These are phyloP conservation scores for Xestia rhomboidea DNA, from an alignment of 2,888 invertebrate genomes.

Conservation along the genomic window DNA sequence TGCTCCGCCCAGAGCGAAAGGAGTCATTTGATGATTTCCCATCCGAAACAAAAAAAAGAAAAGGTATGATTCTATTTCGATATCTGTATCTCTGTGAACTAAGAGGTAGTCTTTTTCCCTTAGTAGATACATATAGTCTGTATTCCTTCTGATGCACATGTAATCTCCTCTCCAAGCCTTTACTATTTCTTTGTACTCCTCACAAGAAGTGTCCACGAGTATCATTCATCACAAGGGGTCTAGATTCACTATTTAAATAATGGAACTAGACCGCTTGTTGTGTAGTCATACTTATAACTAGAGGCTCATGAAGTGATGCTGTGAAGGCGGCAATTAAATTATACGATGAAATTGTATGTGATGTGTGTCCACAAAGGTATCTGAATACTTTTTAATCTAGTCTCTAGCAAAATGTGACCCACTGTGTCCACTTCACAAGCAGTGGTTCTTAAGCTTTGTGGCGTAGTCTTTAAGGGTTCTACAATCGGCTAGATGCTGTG, in stretches of 20 bases:
- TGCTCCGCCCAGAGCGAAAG: too few species aligned
- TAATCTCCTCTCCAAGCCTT: not conserved
- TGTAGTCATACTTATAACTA: too few species aligned
- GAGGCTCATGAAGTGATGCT: too few species aligned
- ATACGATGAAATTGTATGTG: accelerated
- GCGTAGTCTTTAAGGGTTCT: not conserved
- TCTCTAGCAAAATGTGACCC: not conserved
- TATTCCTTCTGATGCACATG: not conserved
- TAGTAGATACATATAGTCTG: not conserved
- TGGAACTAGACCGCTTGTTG: too few species aligned
- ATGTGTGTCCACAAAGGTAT: not conserved
- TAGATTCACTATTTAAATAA: too few species aligned
- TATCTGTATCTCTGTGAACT: too few species aligned
- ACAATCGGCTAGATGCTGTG: not conserved
- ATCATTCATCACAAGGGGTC: too few species aligned
- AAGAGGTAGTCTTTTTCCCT: too few species aligned
- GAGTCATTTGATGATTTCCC: too few species aligned
- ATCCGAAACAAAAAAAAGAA: too few species aligned
- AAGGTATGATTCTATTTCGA: too few species aligned
- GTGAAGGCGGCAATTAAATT: not conserved
- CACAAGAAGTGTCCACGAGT: not conserved
- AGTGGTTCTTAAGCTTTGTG: not conserved
- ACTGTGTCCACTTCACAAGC: not conserved
- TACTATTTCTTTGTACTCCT: not conserved
- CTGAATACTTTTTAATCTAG: not conserved